Percentiles rank a stretch among this genome's conserved stretches.
These are phyloP conservation scores for Anthrax anthrax DNA, from an alignment of 2,888 invertebrate genomes.

Conservation along the genomic window DNA sequence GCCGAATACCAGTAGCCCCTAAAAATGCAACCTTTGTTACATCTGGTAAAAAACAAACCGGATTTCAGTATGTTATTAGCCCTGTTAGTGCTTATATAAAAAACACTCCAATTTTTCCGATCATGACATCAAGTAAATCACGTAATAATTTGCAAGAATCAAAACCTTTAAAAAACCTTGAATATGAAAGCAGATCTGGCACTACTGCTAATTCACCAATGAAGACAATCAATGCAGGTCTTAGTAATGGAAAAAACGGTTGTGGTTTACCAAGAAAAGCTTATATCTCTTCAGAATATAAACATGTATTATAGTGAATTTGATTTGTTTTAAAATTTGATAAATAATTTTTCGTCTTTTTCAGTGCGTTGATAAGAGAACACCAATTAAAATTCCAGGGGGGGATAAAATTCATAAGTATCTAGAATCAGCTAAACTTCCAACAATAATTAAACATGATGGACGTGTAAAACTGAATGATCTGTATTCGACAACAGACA, in stretches of 20 bases:
- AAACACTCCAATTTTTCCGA: constrained; percentile 28
- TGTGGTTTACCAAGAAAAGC: constrained; percentile 27
- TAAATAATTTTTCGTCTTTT: constrained; percentile 2
- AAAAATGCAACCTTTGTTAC: no score
- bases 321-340: background rate
- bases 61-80: constrained; percentile 29
- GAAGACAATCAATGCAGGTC: background rate
- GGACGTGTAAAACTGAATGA: constrained; percentile 13
- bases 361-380: constrained; percentile 29
- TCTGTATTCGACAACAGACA: background rate
- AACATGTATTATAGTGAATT: constrained; percentile 26
- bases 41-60: constrained; percentile 3
- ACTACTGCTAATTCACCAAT: background rate
- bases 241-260: background rate
- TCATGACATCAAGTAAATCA: constrained; percentile 24
- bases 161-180: constrained; percentile 20
- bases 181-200: constrained; percentile 15
- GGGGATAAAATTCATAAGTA: constrained; percentile 29
- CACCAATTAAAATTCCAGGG: constrained; percentile 26
- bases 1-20: constrained; percentile 8
- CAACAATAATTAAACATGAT: constrained; percentile 29
- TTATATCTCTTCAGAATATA: constrained; percentile 26
- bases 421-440: constrained; percentile 22
- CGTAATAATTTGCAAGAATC: constrained; percentile 11
- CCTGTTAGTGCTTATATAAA: constrained; percentile 34